Base-by-base conservation (phyloP, 2,888 invertebrate species). In the Ellobium chinense region DNA sequence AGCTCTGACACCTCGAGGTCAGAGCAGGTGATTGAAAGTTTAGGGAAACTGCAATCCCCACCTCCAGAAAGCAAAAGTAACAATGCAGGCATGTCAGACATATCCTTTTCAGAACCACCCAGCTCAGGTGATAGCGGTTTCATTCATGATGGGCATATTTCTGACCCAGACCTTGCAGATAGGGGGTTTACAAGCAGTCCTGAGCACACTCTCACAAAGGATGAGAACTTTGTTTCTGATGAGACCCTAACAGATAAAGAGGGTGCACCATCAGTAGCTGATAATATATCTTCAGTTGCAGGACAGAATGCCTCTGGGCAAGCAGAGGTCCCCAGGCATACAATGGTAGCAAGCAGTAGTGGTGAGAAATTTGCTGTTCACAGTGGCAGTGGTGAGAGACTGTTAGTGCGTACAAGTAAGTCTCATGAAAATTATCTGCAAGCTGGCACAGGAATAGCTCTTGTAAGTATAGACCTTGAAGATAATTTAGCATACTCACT, bases 401-500 rank as follows among this genome's bases (percentile, higher is more conserved):
- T 95, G 88, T 95, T 96, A 85, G 97, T 97, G 66, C 95, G 97
- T 82, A 97, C 97, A 39, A 97, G 97, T 89, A 95, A 97, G 90
- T 97, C 97, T 18, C 92, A 92, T 68, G 98, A 98, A 94, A 97
- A 98, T 93, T 97, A 97, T 92, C 94, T 98, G 85, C 95, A 96
- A 94, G 95, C 96, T 93, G 96, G 96, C 92, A 86, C 83, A 31
- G 95, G 95, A 63, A 95, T 97, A 93, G 96, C 96, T 90, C 96
- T 97, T 84, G 97, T 97, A 86, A 96, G 96, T 87, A 97, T 97
- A 89, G 97, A 98, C 89, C 96, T 97, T 92, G 98, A 98, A 93
- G 98, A 97, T 93, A 97, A 97, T 93, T 96, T 97, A 91, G 97
- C 97, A 91, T 97, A 97, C 92, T 98, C 98, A 85, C 94, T 98